Percentiles rank a stretch among this genome's conserved stretches.
phyloP scores from a whole-genome alignment of 2,113 vertebrate species.

The Anarhynchus alexandrinus region DNA sequence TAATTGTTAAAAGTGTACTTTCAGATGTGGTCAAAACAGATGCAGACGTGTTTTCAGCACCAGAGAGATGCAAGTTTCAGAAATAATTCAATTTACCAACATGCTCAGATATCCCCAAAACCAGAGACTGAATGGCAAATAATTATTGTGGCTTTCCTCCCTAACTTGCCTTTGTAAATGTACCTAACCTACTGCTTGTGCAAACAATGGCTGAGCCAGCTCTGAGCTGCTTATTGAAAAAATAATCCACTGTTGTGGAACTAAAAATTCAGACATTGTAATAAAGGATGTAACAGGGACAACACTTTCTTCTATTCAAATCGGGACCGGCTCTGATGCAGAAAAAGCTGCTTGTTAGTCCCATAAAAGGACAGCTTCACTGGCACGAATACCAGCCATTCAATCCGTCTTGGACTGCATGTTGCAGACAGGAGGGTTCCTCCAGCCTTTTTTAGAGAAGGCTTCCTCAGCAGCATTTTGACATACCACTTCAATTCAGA shows the following conservation, averaged over 20 bases:
- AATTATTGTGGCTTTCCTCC: not conserved
- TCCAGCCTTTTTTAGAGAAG: not conserved
- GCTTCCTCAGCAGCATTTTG: not conserved
- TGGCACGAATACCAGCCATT: not conserved
- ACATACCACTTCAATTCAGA: not conserved
- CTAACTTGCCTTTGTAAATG: not conserved
- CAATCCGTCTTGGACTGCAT: not conserved
- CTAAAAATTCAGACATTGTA: not conserved
- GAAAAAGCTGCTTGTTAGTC: not conserved
- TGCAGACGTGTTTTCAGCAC: not conserved
- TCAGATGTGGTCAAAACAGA: conserved; percentile 26
- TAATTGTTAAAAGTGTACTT: not conserved
- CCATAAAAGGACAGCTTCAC: not conserved
- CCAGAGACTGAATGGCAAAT: not conserved
- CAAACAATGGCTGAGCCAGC: not conserved
- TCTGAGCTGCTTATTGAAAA: not conserved
- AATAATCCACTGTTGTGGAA: not conserved
- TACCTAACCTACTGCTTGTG: not conserved
- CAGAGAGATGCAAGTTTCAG: not conserved
- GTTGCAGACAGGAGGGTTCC: not conserved
- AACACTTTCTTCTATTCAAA: not conserved
- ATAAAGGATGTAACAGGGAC: not conserved
- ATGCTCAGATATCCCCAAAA: conserved; percentile 4
- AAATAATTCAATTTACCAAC: conserved; percentile 5
- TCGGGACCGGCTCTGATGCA: accelerated